Evolutionary conservation across 2,113 vertebrate species (phyloP).

Genomic region (Cheirogaleus medius): DNA sequence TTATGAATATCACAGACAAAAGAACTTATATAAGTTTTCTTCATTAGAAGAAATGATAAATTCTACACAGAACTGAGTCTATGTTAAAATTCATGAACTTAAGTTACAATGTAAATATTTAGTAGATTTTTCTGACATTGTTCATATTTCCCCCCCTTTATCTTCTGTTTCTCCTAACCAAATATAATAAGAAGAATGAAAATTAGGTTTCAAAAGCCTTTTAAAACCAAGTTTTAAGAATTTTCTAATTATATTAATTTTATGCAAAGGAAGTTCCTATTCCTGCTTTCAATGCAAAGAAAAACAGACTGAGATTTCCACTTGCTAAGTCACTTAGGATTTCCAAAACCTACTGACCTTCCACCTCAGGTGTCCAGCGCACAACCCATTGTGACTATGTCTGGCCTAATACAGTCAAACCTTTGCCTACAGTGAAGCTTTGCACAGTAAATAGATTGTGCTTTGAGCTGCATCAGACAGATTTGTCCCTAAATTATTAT

Average conservation of each 20-base stretch:
- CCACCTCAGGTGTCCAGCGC: no score
- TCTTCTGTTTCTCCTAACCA: background rate
- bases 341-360: background rate
- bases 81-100: background rate
- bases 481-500: conserved; percentile 55
- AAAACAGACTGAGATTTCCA: background rate
- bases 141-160: background rate
- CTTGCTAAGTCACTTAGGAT: no score
- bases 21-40: background rate
- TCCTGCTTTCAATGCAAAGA: background rate
- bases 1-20: background rate
- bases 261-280: background rate
- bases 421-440: background rate
- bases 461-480: background rate
- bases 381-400: accelerated
- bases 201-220: background rate
- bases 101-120: background rate
- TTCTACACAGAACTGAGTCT: background rate
- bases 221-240: background rate
- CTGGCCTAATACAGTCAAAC: background rate
- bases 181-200: background rate
- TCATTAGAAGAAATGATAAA: background rate
- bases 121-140: background rate
- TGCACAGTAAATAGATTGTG: background rate
- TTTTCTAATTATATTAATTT: background rate